A percentile compares a stretch with the other conserved stretches of the same genome.
Evolutionary conservation across 2,113 vertebrate genomes (phyloP).

Genomic region (Perccottus glenii): DNA sequence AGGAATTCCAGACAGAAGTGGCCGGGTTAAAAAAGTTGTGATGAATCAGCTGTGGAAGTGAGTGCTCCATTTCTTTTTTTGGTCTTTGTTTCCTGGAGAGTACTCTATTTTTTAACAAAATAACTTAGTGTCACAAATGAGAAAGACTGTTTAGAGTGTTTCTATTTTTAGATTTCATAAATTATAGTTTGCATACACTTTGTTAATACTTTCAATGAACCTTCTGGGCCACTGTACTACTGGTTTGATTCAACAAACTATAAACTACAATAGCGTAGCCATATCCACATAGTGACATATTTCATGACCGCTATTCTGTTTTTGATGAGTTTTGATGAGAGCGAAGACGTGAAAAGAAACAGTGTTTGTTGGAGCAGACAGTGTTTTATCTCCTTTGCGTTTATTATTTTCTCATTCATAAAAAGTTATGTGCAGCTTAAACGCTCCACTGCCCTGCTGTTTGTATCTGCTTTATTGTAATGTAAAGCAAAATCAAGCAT

Average conservation of each 20-base stretch:
- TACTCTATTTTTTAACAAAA: too few relatives aligned
- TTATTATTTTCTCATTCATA: conserved; percentile 16
- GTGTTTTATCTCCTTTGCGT: conserved; percentile 5
- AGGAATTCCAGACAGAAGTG: too few relatives aligned
- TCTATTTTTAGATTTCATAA: too few relatives aligned
- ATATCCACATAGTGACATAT: conserved; percentile 4
- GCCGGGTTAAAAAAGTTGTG: too few relatives aligned
- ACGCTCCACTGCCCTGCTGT: conserved; percentile 1
- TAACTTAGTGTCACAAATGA: too few relatives aligned
- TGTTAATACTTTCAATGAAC: too few relatives aligned
- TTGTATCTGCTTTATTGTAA: conserved; percentile 13
- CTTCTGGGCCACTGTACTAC: not conserved
- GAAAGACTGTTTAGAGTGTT: too few relatives aligned
- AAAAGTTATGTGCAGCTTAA: conserved; percentile 10
- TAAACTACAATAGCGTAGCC: not conserved
- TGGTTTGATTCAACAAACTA: not conserved
- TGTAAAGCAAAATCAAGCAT: not conserved
- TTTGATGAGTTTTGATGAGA: conserved; percentile 12
- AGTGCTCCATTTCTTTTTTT: too few relatives aligned
- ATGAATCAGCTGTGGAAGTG: too few relatives aligned
- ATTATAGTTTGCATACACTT: too few relatives aligned
- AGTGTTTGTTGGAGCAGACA: conserved; percentile 5
- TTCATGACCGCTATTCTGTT: conserved; percentile 10
- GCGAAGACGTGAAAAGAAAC: not conserved
- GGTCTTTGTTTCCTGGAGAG: too few relatives aligned